These are phyloP conservation scores for Nebria salina DNA, from an alignment of 2,888 invertebrate genomes.

Conservation along the genomic window DNA sequence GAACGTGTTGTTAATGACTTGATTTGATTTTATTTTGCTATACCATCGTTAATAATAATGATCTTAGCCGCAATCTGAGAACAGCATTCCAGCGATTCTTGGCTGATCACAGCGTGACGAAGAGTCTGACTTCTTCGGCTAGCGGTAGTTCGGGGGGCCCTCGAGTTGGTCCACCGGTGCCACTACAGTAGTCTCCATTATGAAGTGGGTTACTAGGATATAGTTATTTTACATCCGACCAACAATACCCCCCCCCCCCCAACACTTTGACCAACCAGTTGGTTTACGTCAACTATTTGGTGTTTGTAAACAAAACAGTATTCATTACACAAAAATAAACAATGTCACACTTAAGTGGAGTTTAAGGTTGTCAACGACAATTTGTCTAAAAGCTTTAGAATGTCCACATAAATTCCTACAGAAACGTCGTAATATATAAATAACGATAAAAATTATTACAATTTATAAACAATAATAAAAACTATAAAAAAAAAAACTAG, in stretches of 20 bases:
- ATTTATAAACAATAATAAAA: too few relatives aligned
- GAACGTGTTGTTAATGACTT: not conserved
- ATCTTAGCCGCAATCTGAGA: not conserved
- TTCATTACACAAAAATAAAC: not conserved
- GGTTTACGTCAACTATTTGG: not conserved
- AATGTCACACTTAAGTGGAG: not conserved
- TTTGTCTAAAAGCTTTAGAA: not conserved
- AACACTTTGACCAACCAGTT: not conserved
- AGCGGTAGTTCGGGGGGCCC: slow-evolving; percentile 23
- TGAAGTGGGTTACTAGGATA: slow-evolving; percentile 18
- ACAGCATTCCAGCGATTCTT: slow-evolving; percentile 20
- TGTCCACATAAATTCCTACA: not conserved
- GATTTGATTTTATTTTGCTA: not conserved
- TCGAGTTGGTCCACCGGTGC: slow-evolving; percentile 2
- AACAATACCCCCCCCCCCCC: not conserved
- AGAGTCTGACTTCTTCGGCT: slow-evolving; percentile 5
- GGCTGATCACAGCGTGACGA: slow-evolving; percentile 4
- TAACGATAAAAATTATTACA: not conserved
- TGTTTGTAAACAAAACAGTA: slow-evolving; percentile 1
- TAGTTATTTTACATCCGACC: not conserved
- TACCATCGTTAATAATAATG: not conserved
- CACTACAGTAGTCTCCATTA: slow-evolving; percentile 5
- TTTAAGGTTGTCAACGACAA: not conserved
- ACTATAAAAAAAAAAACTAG: too few relatives aligned
- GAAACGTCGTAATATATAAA: not conserved